Base-by-base conservation (phyloP, 2,888 invertebrate species). In the Calliphora vomitoria region DNA sequence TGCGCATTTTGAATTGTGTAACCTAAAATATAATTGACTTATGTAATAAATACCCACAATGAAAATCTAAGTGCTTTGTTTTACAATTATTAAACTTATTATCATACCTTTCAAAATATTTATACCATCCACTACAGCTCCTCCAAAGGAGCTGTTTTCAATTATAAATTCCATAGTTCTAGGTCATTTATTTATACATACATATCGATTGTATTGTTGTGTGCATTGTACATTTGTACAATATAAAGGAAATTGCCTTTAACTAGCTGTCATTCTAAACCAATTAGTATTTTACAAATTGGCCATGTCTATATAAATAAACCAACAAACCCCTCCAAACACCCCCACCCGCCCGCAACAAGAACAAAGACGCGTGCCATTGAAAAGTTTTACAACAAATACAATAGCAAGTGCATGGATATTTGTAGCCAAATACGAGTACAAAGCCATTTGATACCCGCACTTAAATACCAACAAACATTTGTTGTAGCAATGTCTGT, bases 321-420 rank as follows among this genome's bases (percentile, higher is more conserved):
- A 68, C n/a, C 11, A 35, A 35, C 15, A 11, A 47, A 15, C 18
- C 47, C 8, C 31, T 25, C 25, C 2, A 25, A 25, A 25, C 25
- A 25, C 18, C 55, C 31, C 20, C 18, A 13, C 6, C 10, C 10
- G 11, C 10, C 35, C 58, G 50, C 10, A 50, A 35, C 44, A 53
- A 75, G 38, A 78, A 74, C 55, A 85, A 75, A 75, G 80, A 75
- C 69, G 81, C 80, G 80, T 85, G 85, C 80, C 85, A 85, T 85
- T 85, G 80, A 81, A 85, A 71, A 81, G 66, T 80, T 80, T 68
- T 68, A 68, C 53, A 74, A 64, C 78, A 83, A 64, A 25, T 50
- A 10, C 20, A 62, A 53, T 1, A 58, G 60, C 71, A 71, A 68
- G n/a, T 38, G 55, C 31, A 31, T 58, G 15, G 15, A 5, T 25